Evolutionary conservation across 1,140 invertebrate species (phyloP), one percentile per base, ranked within the genome.

Genomic region (Stegodyphus mimosarum): DNA sequence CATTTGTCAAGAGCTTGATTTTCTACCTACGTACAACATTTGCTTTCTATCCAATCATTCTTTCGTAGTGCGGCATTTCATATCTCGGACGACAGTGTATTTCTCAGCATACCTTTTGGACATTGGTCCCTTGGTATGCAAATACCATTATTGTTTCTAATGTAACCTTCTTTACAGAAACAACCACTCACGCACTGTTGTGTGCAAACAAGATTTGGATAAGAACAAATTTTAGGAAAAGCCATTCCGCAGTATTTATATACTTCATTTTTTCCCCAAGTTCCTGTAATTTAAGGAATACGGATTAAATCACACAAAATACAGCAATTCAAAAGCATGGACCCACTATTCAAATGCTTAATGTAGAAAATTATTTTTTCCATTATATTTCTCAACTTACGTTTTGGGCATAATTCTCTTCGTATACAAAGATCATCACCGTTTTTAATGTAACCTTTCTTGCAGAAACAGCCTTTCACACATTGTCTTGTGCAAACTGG

Each of bases 101-200:
- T 33, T 33, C 33, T 33, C 33, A 33, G 33, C 33, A 1, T 33
- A 33, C 33, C 33, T 3, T 33, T 33, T 33, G 33, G 33, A 33
- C 33, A 1, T 33, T 3, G 33, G 1, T 33, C 33, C 33, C 3
- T 33, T 33, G 33, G 33, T 33, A 33, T 33, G 33, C 33, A 33
- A 33, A 33, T 33, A 33, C 75, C 84, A 33, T 79, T 17, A 0
- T 51, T 64, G 18, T 81, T 63, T 52, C 78, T 33, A 33, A 81
- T 53, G n/a, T 80, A 51, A 15, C 78, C 86, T 11, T 53, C 48
- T 60, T 51, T 70, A 51, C 86, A 87, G 53, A 87, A 87, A 66
- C 86, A 87, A 55, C 86, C 86, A 6, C n/a, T 1, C 0, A 70
- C 78, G 49, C 86, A 87, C 7, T 67, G 17, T 7, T 70, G 9